Conservation (phyloP, 2,113 vertebrate species). For the Desmodus rotundus region DNA sequence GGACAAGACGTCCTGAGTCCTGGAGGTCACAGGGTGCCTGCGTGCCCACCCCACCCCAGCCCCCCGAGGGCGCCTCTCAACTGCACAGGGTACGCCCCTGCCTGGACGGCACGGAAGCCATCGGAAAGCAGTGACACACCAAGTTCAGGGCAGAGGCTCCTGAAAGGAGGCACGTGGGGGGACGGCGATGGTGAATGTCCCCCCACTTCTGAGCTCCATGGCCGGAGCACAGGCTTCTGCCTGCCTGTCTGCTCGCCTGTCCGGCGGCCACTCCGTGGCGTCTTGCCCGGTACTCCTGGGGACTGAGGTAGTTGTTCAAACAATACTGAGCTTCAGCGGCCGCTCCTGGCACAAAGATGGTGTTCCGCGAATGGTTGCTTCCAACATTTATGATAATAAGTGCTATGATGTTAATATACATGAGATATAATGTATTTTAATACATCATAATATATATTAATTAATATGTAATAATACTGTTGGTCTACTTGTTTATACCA, state of each 20-base stretch:
- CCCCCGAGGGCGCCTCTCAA: rapidly evolving
- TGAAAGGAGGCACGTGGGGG: rapidly evolving
- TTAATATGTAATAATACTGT: background rate
- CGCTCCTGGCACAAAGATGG: background rate
- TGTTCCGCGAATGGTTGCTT: background rate
- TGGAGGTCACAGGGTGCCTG: background rate
- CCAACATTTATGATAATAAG: background rate
- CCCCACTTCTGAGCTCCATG: background rate
- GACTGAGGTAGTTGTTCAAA: background rate
- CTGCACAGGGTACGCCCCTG: rapidly evolving
- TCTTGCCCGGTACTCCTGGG: background rate
- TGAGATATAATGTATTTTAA: background rate
- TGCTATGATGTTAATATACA: too few species aligned
- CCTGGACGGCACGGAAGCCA: rapidly evolving
- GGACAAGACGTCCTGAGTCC: background rate
- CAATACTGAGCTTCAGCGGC: background rate
- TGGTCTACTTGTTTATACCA: background rate
- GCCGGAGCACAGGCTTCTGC: background rate
- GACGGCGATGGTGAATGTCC: background rate
- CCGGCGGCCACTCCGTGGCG: too few species aligned
- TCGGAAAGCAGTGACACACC: rapidly evolving
- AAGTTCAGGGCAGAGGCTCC: background rate
- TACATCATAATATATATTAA: background rate
- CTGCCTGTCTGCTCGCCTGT: background rate
- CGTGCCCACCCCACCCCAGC: background rate